A percentile compares a stretch with the other conserved stretches of the same genome.
These are phyloP conservation scores for Centropristis striata DNA, from an alignment of 2,113 vertebrate genomes.

Conservation along the genomic window DNA sequence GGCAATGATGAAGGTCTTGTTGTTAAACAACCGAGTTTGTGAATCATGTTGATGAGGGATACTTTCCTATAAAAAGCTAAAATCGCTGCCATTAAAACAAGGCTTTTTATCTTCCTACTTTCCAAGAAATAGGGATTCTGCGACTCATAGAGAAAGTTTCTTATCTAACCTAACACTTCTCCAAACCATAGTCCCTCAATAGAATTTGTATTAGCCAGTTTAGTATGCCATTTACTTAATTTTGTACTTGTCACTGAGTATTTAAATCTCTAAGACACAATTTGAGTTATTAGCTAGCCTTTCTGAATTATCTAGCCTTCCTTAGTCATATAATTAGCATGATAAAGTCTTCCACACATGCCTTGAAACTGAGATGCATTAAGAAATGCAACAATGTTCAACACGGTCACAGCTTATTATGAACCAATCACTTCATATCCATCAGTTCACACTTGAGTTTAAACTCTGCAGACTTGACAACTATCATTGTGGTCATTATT, in stretches of 20 bases:
- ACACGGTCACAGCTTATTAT: constrained; percentile 23
- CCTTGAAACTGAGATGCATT: constrained; percentile 63
- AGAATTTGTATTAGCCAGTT: constrained; percentile 72
- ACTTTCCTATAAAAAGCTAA: constrained; percentile 65
- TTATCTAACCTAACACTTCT: constrained; percentile 62
- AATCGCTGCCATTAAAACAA: constrained; percentile 66
- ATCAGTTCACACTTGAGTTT: constrained; percentile 7
- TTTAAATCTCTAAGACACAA: constrained; percentile 61
- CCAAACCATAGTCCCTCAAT: constrained; percentile 56
- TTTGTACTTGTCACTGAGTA: constrained; percentile 70
- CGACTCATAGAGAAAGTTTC: constrained; percentile 44
- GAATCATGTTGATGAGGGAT: constrained; percentile 56
- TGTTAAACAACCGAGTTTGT: constrained; percentile 47
- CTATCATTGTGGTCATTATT: constrained; percentile 1
- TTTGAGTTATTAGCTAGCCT: constrained; percentile 71
- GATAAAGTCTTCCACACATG: constrained; percentile 77
- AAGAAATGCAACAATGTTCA: constrained; percentile 56
- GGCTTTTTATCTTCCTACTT: constrained; percentile 45
- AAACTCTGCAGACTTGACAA: constrained; percentile 16
- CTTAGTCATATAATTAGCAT: constrained; percentile 65
- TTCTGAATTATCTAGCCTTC: constrained; percentile 67
- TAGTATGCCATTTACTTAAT: constrained; percentile 68
- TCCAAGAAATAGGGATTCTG: constrained; percentile 53
- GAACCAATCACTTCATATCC: constrained; percentile 13
- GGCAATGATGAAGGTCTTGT: constrained; percentile 69